These are phyloP conservation scores for Megastigmus dorsalis DNA, from an alignment of 2,888 invertebrate genomes.

Conservation along the genomic window DNA sequence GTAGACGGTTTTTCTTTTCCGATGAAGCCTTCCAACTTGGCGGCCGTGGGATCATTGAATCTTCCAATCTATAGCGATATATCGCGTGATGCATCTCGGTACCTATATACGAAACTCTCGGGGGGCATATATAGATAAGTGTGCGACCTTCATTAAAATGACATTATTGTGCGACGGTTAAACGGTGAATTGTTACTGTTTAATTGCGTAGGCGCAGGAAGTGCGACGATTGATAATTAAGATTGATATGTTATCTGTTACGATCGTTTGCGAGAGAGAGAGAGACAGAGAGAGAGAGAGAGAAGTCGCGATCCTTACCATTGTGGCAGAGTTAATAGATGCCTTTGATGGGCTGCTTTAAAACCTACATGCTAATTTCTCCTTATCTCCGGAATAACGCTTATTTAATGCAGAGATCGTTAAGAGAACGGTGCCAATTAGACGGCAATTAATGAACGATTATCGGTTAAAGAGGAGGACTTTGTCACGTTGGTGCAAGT, in stretches of 20 bases:
- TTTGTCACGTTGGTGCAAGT: too few species aligned
- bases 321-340: neutral
- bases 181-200: neutral
- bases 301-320: too few species aligned
- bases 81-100: too few species aligned
- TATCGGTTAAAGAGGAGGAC: too few species aligned
- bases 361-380: neutral
- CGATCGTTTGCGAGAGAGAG: neutral
- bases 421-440: too few species aligned
- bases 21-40: neutral
- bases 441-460: too few species aligned
- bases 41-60: neutral
- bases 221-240: slow-evolving; percentile 4
- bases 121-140: neutral
- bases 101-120: neutral
- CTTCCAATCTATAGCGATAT: neutral
- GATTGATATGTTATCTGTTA: neutral
- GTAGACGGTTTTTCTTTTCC: neutral
- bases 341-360: neutral
- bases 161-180: slow-evolving; percentile 20
- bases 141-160: slow-evolving; percentile 17
- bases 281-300: too few species aligned
- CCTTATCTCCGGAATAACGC: too few species aligned
- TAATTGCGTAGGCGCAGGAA: neutral
- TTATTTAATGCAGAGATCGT: too few species aligned